Percentiles rank a stretch among this genome's conserved stretches.
These are phyloP conservation scores for Neodiprion pinetum DNA, from an alignment of 1,140 invertebrate species.

Conservation along the genomic window DNA sequence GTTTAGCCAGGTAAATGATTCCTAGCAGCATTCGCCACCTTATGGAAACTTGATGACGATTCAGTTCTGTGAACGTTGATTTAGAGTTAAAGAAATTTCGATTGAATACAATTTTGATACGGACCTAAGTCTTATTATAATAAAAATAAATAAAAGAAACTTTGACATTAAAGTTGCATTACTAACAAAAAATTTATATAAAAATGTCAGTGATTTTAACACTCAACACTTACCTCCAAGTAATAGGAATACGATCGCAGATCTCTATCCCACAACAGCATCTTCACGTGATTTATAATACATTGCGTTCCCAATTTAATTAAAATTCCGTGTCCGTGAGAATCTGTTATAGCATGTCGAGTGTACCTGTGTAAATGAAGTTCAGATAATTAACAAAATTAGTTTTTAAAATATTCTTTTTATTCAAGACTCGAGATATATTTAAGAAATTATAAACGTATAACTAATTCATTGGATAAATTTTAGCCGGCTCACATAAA, in stretches of 20 bases:
- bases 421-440: not conserved
- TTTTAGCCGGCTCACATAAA: not conserved
- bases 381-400: constrained; percentile 18
- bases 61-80: no score
- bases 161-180: not conserved
- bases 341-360: constrained; percentile 89
- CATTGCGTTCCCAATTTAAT: constrained; percentile 86
- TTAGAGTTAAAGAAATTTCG: no score
- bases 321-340: constrained; percentile 80
- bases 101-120: not conserved
- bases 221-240: constrained; percentile 70
- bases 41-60: no score
- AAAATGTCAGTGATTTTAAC: not conserved
- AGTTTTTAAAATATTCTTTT: constrained; percentile 2
- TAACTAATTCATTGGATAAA: not conserved
- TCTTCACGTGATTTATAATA: constrained; percentile 92
- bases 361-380: constrained; percentile 72
- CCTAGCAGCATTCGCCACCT: no score
- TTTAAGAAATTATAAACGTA: not conserved
- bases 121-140: constrained; percentile 11
- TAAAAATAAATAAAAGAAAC: not conserved
- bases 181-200: not conserved
- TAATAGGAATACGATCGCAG: constrained; percentile 95
- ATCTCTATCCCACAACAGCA: constrained; percentile 95
- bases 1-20: no score